Evolutionary conservation across 2,113 vertebrate species (phyloP).

Genomic region (Rhinogobius similis): DNA sequence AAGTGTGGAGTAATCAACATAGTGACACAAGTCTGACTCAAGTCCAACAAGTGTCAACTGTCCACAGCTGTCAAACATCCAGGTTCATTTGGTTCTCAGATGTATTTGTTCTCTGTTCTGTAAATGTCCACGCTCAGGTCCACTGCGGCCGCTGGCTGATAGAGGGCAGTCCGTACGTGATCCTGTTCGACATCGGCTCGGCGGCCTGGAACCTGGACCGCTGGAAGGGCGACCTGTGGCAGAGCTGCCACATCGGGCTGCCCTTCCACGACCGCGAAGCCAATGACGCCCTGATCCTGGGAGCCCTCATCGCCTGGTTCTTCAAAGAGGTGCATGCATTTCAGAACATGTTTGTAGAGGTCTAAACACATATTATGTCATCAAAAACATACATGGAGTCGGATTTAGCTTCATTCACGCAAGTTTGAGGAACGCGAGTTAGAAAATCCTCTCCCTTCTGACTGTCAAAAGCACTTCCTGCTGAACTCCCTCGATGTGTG

Average conservation of each 20-base stretch:
- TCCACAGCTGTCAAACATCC: too few species aligned
- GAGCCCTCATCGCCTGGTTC: constrained; percentile 92
- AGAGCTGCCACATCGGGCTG: constrained; percentile 85
- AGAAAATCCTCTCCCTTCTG: too few species aligned
- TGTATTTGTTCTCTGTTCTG: neutral
- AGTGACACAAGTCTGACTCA: too few species aligned
- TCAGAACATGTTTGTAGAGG: too few species aligned
- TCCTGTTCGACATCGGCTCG: constrained; percentile 89
- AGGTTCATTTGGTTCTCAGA: neutral
- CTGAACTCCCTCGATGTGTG: too few species aligned
- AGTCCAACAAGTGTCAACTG: too few species aligned
- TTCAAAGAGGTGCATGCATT: constrained; percentile 99
- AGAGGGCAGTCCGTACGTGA: constrained; percentile 91
- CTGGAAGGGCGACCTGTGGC: constrained; percentile 96
- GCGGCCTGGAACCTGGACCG: constrained; percentile 91
- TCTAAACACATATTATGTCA: too few species aligned
- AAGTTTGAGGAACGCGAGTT: too few species aligned
- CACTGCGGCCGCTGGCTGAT: constrained; percentile 94
- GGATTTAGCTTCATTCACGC: too few species aligned
- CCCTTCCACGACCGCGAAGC: constrained; percentile 90
- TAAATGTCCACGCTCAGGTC: constrained; percentile 72
- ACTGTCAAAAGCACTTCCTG: too few species aligned
- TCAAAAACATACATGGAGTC: too few species aligned
- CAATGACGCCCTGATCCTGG: constrained; percentile 90
- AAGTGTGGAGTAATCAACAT: too few species aligned